Evolutionary conservation across 1,140 invertebrate genomes (phyloP).

Genomic region (Heliconius nattereri): DNA sequence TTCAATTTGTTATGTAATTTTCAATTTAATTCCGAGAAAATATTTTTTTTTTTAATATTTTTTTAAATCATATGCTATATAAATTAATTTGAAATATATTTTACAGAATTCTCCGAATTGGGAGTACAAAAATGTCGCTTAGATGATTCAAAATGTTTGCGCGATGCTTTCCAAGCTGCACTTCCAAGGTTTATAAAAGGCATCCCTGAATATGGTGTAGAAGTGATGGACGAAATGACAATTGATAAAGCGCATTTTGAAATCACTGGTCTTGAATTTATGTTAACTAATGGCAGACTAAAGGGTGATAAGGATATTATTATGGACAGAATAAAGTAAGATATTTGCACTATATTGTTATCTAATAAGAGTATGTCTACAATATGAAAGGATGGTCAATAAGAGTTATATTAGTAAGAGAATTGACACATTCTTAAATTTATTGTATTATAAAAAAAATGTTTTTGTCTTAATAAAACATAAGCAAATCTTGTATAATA

Average conservation of each 20-base stretch:
- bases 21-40: neutral
- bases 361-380: no score
- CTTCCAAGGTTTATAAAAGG: conserved; percentile 50
- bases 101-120: conserved; percentile 26
- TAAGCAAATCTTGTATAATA: neutral
- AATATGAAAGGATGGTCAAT: no score
- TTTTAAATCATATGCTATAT: no score
- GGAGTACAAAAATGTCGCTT: conserved; percentile 55
- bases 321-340: conserved; percentile 55
- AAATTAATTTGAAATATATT: neutral
- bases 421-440: no score
- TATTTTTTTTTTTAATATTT: no score
- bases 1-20: no score
- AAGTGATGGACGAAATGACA: conserved; percentile 50
- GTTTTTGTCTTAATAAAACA: neutral
- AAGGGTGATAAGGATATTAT: conserved; percentile 49
- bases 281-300: conserved; percentile 44
- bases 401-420: no score
- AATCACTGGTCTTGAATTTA: conserved; percentile 52
- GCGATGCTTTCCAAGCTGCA: conserved; percentile 48
- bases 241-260: conserved; percentile 52
- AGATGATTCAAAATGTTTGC: conserved; percentile 51
- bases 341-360: neutral
- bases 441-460: neutral
- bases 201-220: conserved; percentile 50